Base-by-base conservation (phyloP, 2,888 invertebrate genomes). In the Drosophila quinaria region DNA sequence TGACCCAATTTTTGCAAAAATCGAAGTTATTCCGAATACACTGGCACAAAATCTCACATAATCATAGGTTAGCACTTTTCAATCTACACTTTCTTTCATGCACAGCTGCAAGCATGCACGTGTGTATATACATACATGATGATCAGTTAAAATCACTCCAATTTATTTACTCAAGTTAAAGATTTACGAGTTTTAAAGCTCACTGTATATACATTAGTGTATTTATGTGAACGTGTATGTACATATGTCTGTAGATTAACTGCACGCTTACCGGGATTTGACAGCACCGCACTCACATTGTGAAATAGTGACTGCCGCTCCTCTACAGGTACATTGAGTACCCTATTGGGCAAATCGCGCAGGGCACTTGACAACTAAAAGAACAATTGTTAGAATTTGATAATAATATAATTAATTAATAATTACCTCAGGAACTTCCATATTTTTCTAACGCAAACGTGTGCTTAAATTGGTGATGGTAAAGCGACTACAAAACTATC, bases 191-290 rank as follows among this genome's bases (percentile, higher is more conserved):
- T 44, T 33, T n/a, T 4, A 33, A 44, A 44, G 11, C 13, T 8
- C 17, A 47, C 17, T 13, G 37, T 29, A 37, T 17, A 25, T 37
- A 22, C 35, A 50, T 17, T 35, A 8, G 35, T 22, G 4, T 19
- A 13, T 3, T 5, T 35, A 17, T 13, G 29, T 9, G 17, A 17
- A 35, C 37, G 15, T 11, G 39, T 33, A 35, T 10, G 25, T 22
- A 55, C 33, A n/a, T 46, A 17, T 13, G 17, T 46, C n/a, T 13
- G n/a, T 39, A 46, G 17, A 71, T 19, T 4, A 61, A 35, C 8
- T 63, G 52, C 17, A 55, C 19, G 89, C 93, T 93, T 93, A 97
- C 97, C 96, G 93, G 96, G 94, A 91, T 95, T 95, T 90, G 95
- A 94, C 91, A 97, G 94, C 91, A 96, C 95, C 22, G 87, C 78